Conservation (phyloP, 2,888 invertebrate species). For the Melipona beecheii region DNA sequence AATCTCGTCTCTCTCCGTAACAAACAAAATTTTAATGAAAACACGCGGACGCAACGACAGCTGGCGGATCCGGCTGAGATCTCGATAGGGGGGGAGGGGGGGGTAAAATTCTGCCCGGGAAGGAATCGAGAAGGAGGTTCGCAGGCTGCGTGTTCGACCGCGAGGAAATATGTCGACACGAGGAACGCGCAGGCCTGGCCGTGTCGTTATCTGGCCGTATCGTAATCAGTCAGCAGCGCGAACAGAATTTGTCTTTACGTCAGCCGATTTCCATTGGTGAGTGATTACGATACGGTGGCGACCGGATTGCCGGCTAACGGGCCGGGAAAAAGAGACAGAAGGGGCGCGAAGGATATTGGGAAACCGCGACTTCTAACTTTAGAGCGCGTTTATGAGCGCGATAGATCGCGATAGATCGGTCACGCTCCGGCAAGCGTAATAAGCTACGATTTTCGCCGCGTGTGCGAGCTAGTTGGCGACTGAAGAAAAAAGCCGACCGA, state of each 20-base stretch:
- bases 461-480: too few species aligned
- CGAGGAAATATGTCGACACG: conserved; percentile 53
- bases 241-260: conserved; percentile 71
- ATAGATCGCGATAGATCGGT: conserved; percentile 36
- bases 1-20: neutral
- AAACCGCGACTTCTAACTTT: conserved; percentile 57
- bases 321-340: neutral
- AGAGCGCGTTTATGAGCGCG: conserved; percentile 35
- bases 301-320: conserved; percentile 10
- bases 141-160: neutral
- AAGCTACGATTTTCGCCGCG: conserved; percentile 5
- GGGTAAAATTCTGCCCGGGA: neutral
- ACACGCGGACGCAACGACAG: neutral
- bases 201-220: conserved; percentile 55
- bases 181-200: conserved; percentile 16
- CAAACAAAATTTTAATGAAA: neutral
- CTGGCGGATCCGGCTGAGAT: conserved; percentile 9
- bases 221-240: conserved; percentile 68
- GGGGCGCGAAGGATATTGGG: conserved; percentile 41
- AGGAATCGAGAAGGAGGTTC: neutral
- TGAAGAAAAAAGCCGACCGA: neutral
- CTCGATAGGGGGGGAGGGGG: conserved; percentile 29
- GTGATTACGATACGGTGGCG: conserved; percentile 50
- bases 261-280: conserved; percentile 67
- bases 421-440: conserved; percentile 40